Evolutionary conservation across 2,797 vertebrate genomes (phyloP).

Genomic region (Tiaroga cobitis): DNA sequence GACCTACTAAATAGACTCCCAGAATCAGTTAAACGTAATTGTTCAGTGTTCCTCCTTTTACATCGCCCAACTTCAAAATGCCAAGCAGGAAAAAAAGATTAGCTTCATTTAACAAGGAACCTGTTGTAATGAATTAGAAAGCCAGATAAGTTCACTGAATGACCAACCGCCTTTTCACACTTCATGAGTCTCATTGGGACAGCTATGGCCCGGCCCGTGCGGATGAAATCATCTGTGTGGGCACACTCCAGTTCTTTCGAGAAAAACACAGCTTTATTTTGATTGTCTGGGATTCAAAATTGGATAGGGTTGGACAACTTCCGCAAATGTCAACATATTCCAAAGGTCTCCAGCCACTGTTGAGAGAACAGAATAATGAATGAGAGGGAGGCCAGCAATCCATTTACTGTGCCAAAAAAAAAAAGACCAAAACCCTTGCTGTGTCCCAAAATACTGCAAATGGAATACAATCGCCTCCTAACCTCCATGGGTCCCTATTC

Average conservation of each 20-base stretch:
- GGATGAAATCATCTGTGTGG: slow-evolving; percentile 69
- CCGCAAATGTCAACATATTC: slow-evolving; percentile 59
- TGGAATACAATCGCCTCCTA: slow-evolving; percentile 22
- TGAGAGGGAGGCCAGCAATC: slow-evolving; percentile 30
- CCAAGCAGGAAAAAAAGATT: slow-evolving; percentile 69
- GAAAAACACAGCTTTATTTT: slow-evolving; percentile 66
- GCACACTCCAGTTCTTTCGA: slow-evolving; percentile 64
- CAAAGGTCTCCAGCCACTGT: slow-evolving; percentile 55
- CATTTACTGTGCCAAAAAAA: slow-evolving; percentile 47
- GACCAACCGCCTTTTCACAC: slow-evolving; percentile 73
- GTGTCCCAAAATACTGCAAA: slow-evolving; percentile 30
- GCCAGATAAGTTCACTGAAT: slow-evolving; percentile 73
- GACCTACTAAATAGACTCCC: slow-evolving; percentile 65
- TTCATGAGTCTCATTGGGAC: slow-evolving; percentile 70
- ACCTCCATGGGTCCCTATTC: slow-evolving; percentile 30
- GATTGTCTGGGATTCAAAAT: slow-evolving; percentile 65
- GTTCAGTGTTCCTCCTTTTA: slow-evolving; percentile 66
- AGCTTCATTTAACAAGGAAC: slow-evolving; percentile 68
- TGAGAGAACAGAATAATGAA: slow-evolving; percentile 59
- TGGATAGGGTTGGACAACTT: slow-evolving; percentile 60
- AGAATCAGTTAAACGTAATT: slow-evolving; percentile 74
- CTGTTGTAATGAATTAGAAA: slow-evolving; percentile 69
- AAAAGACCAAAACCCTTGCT: neutral
- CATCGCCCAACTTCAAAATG: slow-evolving; percentile 68
- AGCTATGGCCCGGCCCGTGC: slow-evolving; percentile 69